Evolutionary conservation across 2,113 vertebrate species (phyloP), one percentile per base, ranked within the genome.

Genomic region (Nannospalax galili): DNA sequence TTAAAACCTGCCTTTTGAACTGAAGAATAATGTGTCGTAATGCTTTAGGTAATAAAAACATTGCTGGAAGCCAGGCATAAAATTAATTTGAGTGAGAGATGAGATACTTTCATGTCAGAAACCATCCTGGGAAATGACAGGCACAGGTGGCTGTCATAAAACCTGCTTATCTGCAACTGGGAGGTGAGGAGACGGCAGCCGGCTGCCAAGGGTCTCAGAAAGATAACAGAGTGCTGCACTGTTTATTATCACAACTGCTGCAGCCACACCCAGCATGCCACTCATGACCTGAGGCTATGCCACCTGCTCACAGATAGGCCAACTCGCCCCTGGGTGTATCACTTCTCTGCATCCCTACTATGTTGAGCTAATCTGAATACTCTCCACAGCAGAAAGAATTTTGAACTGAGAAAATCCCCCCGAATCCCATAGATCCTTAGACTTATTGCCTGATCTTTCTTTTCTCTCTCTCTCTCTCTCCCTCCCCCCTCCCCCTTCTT

Each of bases 1-100:
- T 65, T 81, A 69, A 81, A 48, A 35, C n/a, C 22, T 19, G 45
- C 48, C 11, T 52, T 52, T 52, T 7, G 24, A 42, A 17, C n/a
- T 72, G 7, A 22, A 73, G 70, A 20, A 73, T 20, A 73, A n/a
- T 45, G 73, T 74, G 72, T 14, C 26, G 11, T 28, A 22, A 7
- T 84, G 60, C 81, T 67, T 90, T 90, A 67, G 88, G 52, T 56
- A 84, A 82, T 78, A 28, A 56, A 85, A 94, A 72, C 40, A 84
- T 70, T 4, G 3, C 17, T 64, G 58, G 77, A 90, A 77, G 88
- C 40, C 58, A 95, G 86, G 26, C 78, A 42, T 40, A 77, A 72
- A 77, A 64, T 42, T n/a, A 92, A 73, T 84, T 28, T 67, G 72
- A 79, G 52, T 77, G 85, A 81, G 84, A 84, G 64, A 79, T 42